These are phyloP conservation scores for Petrocephalus sullivani DNA, from an alignment of 2,797 vertebrate genomes.

Conservation along the genomic window DNA sequence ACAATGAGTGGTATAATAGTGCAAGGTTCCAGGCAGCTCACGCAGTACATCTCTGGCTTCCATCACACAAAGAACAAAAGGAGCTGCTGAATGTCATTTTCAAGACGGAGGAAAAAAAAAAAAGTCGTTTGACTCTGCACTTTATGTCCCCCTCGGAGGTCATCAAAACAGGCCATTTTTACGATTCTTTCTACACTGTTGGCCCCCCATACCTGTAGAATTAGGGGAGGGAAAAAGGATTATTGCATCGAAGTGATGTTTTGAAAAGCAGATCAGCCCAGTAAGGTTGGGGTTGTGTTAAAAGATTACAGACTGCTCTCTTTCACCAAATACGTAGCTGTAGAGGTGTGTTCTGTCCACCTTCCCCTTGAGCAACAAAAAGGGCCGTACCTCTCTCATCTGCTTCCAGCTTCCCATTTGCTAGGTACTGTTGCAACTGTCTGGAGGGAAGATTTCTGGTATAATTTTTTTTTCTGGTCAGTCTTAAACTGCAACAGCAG, in stretches of 20 bases:
- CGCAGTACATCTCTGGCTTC: neutral
- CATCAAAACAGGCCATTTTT: conserved; percentile 28
- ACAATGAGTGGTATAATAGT: neutral
- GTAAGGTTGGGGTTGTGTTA: neutral
- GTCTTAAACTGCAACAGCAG: neutral
- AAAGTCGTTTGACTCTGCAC: neutral
- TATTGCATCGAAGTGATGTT: neutral
- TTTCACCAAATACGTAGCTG: neutral
- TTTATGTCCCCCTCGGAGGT: neutral
- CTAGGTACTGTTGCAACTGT: conserved; percentile 17
- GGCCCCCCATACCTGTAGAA: conserved; percentile 17
- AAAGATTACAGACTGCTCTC: neutral
- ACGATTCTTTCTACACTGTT: conserved; percentile 22
- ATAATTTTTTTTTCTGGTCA: conserved; percentile 9
- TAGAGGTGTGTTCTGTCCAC: neutral
- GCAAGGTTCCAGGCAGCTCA: neutral
- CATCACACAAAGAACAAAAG: neutral
- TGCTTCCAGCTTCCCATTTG: conserved; percentile 23
- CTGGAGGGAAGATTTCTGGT: conserved; percentile 24
- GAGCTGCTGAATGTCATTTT: neutral
- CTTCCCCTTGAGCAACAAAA: conserved; percentile 10
- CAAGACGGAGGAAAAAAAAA: neutral
- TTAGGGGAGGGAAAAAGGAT: neutral
- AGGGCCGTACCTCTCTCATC: conserved; percentile 21
- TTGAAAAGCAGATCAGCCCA: neutral